Percentiles rank a stretch among this genome's conserved stretches.
Conservation (phyloP, 92 coral and sea anemone genomes). For the Chrysogorgia sp. region DNA sequence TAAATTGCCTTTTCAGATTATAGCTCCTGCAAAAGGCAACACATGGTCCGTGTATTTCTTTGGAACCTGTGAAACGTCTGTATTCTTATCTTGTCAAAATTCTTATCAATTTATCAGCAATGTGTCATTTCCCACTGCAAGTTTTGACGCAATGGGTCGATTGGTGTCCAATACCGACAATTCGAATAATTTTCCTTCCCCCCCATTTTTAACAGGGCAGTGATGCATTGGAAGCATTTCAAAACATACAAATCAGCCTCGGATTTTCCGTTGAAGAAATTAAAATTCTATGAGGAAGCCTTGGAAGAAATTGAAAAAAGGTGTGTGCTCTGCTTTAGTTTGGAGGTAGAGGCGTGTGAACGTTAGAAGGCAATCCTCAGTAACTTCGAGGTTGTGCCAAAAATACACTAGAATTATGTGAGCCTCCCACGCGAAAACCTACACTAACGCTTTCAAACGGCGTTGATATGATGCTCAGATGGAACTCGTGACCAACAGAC, state of each 20-base stretch:
- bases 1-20: slow-evolving; percentile 11
- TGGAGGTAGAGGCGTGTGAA: slow-evolving; percentile 1
- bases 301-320: background rate
- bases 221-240: background rate
- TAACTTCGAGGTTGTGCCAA: slow-evolving; percentile 3
- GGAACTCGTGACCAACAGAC: too few relatives aligned
- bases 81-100: slow-evolving; percentile 7
- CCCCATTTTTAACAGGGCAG: background rate
- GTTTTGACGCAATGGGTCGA: background rate
- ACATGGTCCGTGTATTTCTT: background rate
- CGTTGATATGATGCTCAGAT: too few relatives aligned
- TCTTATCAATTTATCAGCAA: background rate
- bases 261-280: background rate
- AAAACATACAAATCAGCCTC: background rate
- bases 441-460: too few relatives aligned
- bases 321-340: slow-evolving; percentile 7
- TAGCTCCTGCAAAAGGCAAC: background rate
- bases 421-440: slow-evolving; percentile 2
- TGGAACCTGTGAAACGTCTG: slow-evolving; percentile 4
- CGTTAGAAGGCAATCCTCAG: too few relatives aligned
- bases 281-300: background rate
- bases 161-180: background rate
- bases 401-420: slow-evolving; percentile 2
- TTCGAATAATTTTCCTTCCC: background rate
- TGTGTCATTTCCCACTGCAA: slow-evolving; percentile 19